Conservation (phyloP, 2,797 vertebrate genomes). For the Rhinogobio ventralis region DNA sequence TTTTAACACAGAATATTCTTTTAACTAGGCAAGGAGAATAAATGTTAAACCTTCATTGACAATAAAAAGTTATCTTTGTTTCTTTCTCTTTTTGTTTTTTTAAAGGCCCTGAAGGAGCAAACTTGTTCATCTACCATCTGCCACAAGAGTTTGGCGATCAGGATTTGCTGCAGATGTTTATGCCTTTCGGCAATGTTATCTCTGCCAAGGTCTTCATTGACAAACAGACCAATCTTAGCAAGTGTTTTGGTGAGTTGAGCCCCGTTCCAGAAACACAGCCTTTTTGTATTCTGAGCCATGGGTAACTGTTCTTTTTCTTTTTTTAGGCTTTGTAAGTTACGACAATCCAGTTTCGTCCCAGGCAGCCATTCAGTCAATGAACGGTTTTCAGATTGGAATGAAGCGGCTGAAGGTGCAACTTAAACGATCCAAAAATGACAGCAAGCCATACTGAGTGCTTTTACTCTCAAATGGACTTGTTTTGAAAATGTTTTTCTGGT, state of each 20-base stretch:
- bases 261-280: background rate
- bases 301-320: constrained; percentile 23
- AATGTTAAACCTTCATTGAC: background rate
- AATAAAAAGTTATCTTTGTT: constrained; percentile 15
- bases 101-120: constrained; percentile 95
- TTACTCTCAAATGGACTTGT: constrained; percentile 85
- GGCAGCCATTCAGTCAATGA: constrained; percentile 99
- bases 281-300: background rate
- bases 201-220: constrained; percentile 99
- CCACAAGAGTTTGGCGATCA: constrained; percentile 99
- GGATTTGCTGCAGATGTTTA: constrained; percentile 98
- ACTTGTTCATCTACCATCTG: constrained; percentile 98
- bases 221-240: constrained; percentile 99
- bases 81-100: background rate
- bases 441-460: constrained; percentile 97
- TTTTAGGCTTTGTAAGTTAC: constrained; percentile 96
- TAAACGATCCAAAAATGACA: constrained; percentile 99
- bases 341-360: constrained; percentile 99
- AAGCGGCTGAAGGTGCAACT: constrained; percentile 99
- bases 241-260: constrained; percentile 93
- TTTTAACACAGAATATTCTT: constrained; percentile 31
- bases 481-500: constrained; percentile 94
- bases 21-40: background rate
- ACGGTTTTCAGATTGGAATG: constrained; percentile 99
- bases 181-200: constrained; percentile 98